Evolutionary conservation across 2,888 invertebrate species (phyloP).

Genomic region (Melipona beecheii): DNA sequence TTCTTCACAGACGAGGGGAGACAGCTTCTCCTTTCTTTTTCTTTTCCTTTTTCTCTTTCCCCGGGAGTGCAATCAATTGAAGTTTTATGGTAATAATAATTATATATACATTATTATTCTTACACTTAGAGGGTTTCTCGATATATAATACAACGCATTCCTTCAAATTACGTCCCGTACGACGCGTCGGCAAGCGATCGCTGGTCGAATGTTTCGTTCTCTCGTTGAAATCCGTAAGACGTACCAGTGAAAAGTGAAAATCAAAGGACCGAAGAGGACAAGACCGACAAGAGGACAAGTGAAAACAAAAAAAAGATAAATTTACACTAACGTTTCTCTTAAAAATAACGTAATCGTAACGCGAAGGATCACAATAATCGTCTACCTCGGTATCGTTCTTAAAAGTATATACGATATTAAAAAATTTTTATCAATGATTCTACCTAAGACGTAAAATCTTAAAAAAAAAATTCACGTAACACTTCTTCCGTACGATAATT

Average conservation of each 20-base stretch:
- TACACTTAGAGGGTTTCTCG: conserved; percentile 77
- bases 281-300: neutral
- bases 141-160: conserved; percentile 78
- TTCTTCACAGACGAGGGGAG: conserved; percentile 51
- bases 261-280: neutral
- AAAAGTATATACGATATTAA: neutral
- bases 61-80: conserved; percentile 75
- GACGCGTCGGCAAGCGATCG: conserved; percentile 63
- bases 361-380: neutral
- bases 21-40: conserved; percentile 51
- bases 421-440: neutral
- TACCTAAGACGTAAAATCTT: neutral
- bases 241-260: neutral
- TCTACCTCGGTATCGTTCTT: too few species aligned
- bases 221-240: neutral
- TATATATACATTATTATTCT: conserved; percentile 81
- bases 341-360: conserved; percentile 1
- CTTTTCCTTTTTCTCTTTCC: neutral
- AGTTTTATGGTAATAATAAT: conserved; percentile 76
- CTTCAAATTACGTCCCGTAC: conserved; percentile 57
- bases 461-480: neutral
- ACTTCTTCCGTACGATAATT: neutral
- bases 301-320: neutral
- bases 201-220: conserved; percentile 47
- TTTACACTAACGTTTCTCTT: neutral